Conservation (phyloP, 53 echinoderm and acorn worm species). For the Actinopyga echinites region DNA sequence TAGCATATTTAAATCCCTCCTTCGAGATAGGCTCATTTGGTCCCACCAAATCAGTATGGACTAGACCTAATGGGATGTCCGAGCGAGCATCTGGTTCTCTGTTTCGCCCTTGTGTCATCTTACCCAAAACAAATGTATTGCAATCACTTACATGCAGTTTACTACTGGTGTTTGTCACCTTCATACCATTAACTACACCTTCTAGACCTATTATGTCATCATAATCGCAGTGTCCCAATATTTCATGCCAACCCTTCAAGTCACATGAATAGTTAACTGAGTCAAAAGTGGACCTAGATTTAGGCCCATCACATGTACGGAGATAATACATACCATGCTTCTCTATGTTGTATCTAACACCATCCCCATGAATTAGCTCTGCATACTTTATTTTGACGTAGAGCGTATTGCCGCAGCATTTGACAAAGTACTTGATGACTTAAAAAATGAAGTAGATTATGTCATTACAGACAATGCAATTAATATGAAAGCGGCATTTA, state of each 20-base stretch:
- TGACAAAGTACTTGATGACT: constrained; percentile 37
- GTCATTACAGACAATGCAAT: constrained; percentile 11
- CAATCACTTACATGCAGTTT: no score
- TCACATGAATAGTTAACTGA: not conserved
- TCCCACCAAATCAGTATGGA: not conserved
- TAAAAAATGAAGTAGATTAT: not conserved
- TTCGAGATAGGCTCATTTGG: not conserved
- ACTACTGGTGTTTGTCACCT: not conserved
- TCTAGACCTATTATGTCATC: not conserved
- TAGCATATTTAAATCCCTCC: not conserved
- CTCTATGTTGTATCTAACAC: no score
- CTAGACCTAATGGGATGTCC: not conserved
- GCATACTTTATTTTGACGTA: no score
- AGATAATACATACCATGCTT: no score
- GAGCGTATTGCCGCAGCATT: constrained; percentile 25
- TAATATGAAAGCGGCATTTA: constrained; percentile 13
- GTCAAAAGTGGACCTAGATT: not conserved
- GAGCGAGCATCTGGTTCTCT: not conserved
- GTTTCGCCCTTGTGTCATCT: not conserved
- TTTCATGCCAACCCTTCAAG: not conserved
- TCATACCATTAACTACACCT: not conserved
- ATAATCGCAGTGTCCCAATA: not conserved
- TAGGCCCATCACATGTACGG: no score
- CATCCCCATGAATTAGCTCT: no score
- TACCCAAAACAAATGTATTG: not conserved